A percentile compares a stretch with the other conserved stretches of the same genome.
Evolutionary conservation across 2,888 invertebrate genomes (phyloP).

Genomic region (Tipula unca): DNA sequence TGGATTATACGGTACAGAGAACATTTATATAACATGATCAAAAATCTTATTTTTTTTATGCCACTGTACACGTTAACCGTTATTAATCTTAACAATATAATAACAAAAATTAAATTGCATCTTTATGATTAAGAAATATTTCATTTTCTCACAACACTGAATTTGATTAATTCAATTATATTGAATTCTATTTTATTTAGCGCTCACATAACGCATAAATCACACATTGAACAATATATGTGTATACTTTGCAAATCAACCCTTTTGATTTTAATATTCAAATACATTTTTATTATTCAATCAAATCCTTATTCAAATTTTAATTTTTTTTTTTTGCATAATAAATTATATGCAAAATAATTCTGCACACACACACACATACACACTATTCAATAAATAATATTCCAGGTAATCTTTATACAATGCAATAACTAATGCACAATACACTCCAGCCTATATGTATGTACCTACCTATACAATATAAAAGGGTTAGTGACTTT

Average conservation of each 20-base stretch:
- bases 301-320: conserved; percentile 2
- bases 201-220: not conserved
- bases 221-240: not conserved
- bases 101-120: not conserved
- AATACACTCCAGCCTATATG: not conserved
- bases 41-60: too few relatives aligned
- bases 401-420: not conserved
- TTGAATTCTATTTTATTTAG: not conserved
- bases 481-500: not conserved
- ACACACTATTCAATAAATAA: not conserved
- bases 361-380: not conserved
- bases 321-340: not conserved
- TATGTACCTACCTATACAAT: not conserved
- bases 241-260: not conserved
- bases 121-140: not conserved
- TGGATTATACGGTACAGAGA: too few relatives aligned
- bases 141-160: not conserved
- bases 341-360: conserved; percentile 14
- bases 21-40: too few relatives aligned
- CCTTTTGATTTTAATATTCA: not conserved
- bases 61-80: too few relatives aligned
- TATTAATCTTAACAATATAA: too few relatives aligned
- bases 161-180: not conserved
- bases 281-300: not conserved
- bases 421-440: not conserved